Percentiles rank a stretch among this genome's conserved stretches.
Evolutionary conservation across 2,113 vertebrate species (phyloP).

Genomic region (Galbula dea): DNA sequence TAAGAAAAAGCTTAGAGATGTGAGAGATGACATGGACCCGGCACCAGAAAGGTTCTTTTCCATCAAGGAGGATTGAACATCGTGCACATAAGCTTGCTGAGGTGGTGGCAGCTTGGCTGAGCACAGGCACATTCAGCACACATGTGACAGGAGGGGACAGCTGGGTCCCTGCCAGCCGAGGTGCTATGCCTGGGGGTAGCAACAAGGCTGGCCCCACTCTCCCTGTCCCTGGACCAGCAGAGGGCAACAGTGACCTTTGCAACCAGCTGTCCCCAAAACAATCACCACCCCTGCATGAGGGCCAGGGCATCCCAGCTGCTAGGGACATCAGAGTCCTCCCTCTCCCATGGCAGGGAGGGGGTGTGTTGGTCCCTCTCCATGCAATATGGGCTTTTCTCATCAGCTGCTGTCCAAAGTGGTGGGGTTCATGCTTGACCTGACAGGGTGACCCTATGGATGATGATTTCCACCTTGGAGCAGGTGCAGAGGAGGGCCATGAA

Average conservation of each 20-base stretch:
- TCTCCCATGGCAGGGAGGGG: accelerated
- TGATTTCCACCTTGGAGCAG: neutral
- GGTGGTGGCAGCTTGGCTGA: neutral
- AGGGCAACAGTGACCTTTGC: constrained; percentile 69
- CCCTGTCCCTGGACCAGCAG: constrained; percentile 47
- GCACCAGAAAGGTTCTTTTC: neutral
- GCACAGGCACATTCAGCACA: neutral
- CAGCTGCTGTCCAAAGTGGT: neutral
- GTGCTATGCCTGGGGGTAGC: neutral
- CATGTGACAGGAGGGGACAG: neutral
- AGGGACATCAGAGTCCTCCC: accelerated
- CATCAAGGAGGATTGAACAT: too few relatives aligned
- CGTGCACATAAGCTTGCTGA: accelerated
- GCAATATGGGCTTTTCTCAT: accelerated
- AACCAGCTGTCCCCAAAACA: neutral
- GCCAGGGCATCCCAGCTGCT: neutral
- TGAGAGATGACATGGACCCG: accelerated
- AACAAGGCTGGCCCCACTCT: neutral
- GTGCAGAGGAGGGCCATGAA: neutral
- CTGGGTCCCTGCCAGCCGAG: neutral
- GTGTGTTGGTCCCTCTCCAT: accelerated
- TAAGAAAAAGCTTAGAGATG: neutral
- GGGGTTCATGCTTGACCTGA: neutral
- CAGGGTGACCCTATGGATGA: accelerated
- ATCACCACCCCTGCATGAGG: neutral